phyloP scores from a whole-genome alignment of 2,888 invertebrate genomes.

The Eupithecia dodoneata region DNA sequence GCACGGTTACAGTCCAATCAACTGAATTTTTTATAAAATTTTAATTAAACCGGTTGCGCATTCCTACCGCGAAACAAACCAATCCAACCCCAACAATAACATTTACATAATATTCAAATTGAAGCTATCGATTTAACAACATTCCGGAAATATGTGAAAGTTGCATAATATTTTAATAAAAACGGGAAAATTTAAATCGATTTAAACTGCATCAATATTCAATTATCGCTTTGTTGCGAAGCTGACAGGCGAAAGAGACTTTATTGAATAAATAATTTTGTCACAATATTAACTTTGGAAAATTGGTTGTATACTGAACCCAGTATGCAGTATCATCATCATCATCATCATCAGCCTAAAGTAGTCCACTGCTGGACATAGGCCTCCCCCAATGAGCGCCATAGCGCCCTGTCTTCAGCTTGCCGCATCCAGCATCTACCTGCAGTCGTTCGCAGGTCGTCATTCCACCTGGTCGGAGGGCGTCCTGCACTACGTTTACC shows the following conservation, averaged over 20 bases:
- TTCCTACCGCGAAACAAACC: neutral
- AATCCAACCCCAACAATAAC: slow-evolving; percentile 18
- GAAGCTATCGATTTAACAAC: slow-evolving; percentile 7
- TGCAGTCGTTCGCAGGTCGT: too few relatives aligned
- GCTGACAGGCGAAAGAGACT: slow-evolving; percentile 30
- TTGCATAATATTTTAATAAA: slow-evolving; percentile 25
- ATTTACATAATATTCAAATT: slow-evolving; percentile 18
- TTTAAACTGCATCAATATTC: slow-evolving; percentile 34
- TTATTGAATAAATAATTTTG: slow-evolving; percentile 33
- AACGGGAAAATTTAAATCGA: slow-evolving; percentile 21
- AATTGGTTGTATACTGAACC: slow-evolving; percentile 16
- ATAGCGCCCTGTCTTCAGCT: too few relatives aligned
- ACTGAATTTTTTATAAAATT: neutral
- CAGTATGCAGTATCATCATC: neutral
- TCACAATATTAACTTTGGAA: slow-evolving; percentile 26
- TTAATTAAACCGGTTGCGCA: neutral
- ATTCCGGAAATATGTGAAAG: slow-evolving; percentile 1
- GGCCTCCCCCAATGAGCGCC: too few relatives aligned
- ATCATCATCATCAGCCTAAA: too few relatives aligned
- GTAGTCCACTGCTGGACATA: too few relatives aligned
- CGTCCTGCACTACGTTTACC: too few relatives aligned
- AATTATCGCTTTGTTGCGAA: slow-evolving; percentile 29
- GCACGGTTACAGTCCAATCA: neutral
- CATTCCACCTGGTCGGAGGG: too few relatives aligned
- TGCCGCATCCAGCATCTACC: too few relatives aligned